Evolutionary conservation across 2,113 vertebrate genomes (phyloP).

Genomic region (Albula goreensis): DNA sequence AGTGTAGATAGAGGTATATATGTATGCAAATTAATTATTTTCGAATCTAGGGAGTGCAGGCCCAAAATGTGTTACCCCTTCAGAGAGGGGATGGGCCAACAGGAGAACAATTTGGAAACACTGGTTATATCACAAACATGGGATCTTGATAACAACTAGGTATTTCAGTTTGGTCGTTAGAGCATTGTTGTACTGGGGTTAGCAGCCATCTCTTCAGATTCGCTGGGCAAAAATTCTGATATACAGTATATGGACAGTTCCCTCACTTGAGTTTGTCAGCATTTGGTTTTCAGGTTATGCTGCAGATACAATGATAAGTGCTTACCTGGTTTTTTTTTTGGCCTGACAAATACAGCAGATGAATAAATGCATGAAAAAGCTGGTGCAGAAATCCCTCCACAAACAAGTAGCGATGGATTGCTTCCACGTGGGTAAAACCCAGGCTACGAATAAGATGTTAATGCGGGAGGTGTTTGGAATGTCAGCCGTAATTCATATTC

Average conservation of each 20-base stretch:
- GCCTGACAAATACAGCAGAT: background rate
- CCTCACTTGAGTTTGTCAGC: background rate
- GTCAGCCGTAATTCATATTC: constrained; percentile 30
- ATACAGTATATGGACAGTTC: background rate
- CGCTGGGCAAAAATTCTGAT: background rate
- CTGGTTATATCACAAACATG: no score
- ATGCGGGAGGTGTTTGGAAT: constrained; percentile 11
- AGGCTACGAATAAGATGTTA: constrained; percentile 15
- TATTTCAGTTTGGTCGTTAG: no score
- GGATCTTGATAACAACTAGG: no score
- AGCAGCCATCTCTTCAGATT: background rate
- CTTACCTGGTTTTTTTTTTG: background rate
- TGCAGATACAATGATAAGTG: background rate
- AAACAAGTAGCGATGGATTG: background rate
- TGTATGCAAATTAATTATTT: no score
- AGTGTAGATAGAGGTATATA: no score
- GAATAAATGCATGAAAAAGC: constrained; percentile 10
- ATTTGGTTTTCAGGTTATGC: background rate
- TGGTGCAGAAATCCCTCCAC: background rate
- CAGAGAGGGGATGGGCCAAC: no score
- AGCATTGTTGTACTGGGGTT: no score
- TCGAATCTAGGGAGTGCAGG: no score
- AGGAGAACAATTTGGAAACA: no score
- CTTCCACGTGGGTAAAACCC: constrained; percentile 4
- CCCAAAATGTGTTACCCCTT: no score